Conservation (phyloP, 2,888 invertebrate species). For the Lasioglossum vierecki region DNA sequence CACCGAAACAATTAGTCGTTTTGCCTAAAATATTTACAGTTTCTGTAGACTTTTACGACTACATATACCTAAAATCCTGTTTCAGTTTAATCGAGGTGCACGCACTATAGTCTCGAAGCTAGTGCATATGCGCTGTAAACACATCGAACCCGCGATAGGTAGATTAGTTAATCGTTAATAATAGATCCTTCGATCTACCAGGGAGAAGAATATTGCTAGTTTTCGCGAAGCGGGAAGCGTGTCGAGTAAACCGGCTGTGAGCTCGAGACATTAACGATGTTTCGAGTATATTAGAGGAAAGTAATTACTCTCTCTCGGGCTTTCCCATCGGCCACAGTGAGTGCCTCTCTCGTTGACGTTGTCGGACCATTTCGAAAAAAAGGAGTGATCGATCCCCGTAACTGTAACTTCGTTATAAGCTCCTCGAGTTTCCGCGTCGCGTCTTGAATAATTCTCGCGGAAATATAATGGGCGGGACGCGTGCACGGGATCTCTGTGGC, state of each 20-base stretch:
- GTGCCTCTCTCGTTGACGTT: constrained; percentile 4
- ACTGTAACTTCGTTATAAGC: constrained; percentile 40
- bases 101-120: too few species aligned
- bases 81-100: not conserved
- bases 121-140: not conserved
- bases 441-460: constrained; percentile 25
- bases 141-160: not conserved
- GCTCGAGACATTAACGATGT: not conserved
- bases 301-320: constrained; percentile 21
- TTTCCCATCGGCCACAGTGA: not conserved
- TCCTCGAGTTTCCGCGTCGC: not conserved
- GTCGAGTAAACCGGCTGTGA: not conserved
- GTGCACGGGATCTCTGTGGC: not conserved
- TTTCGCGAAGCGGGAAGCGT: not conserved
- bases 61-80: not conserved
- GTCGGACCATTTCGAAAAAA: constrained; percentile 12
- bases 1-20: not conserved
- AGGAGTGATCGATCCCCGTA: constrained; percentile 22
- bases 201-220: not conserved
- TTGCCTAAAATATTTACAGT: not conserved
- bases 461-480: not conserved
- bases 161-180: constrained; percentile 7
- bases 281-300: not conserved
- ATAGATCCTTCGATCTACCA: not conserved
- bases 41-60: not conserved